Base-by-base conservation (phyloP, 2,888 invertebrate species). In the Tortricodes alternella region DNA sequence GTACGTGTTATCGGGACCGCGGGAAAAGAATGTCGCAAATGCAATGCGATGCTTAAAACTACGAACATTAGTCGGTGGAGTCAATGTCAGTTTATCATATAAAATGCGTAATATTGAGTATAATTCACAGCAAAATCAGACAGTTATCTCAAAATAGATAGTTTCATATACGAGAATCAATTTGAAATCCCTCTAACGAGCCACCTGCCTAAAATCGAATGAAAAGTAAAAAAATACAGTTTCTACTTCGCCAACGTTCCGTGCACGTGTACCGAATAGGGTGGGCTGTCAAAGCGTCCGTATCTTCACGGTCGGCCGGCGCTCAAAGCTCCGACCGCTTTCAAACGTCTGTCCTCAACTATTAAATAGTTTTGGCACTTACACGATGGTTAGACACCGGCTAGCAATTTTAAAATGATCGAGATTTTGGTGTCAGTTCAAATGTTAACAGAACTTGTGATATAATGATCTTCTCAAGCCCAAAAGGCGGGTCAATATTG, bases 21-120 rank as follows among this genome's bases (percentile, higher is more conserved):
- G 49, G 55, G 55, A 49, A 55, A 35, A 48, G 48, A 48, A 48
- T 41, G 55, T 48, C 15, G 46, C 23, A 21, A 48, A 53, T 48
- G 39, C 41, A 41, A 7, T 7, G 41, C 18, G 24, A 35, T 49
- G 48, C 24, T 41, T 49, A 53, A 53, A 46, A 18, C n/a, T n/a
- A n/a, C n/a, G n/a, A n/a, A n/a, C n/a, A n/a, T n/a, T n/a, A n/a
- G n/a, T n/a, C n/a, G n/a, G n/a, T n/a, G n/a, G n/a, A n/a, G n/a
- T n/a, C n/a, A n/a, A n/a, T n/a, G n/a, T n/a, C n/a, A n/a, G n/a
- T n/a, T n/a, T n/a, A n/a, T n/a, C n/a, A n/a, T n/a, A n/a, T n/a
- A n/a, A n/a, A n/a, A n/a, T n/a, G n/a, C n/a, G n/a, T n/a, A n/a
- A n/a, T n/a, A n/a, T n/a, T n/a, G n/a, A n/a, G n/a, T n/a, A n/a